Conservation (phyloP, 1,140 invertebrate genomes). For the Drosophila kurseongensis region DNA sequence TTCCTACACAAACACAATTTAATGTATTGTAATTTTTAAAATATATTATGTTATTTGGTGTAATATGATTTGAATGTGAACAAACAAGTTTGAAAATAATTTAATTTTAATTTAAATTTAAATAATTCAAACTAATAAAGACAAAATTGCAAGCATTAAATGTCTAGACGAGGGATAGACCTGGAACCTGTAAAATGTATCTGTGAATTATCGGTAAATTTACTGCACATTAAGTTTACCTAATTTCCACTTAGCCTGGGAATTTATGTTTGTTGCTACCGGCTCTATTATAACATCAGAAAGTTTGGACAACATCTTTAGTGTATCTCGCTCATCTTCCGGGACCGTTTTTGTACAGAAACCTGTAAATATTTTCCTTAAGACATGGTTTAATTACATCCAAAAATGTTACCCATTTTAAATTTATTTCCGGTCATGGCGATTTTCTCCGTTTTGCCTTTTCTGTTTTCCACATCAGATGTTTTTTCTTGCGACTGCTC, state of each 20-base stretch:
- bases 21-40: too few relatives aligned
- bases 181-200: not conserved
- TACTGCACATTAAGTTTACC: not conserved
- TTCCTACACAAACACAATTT: too few relatives aligned
- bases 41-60: too few relatives aligned
- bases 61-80: too few relatives aligned
- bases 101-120: too few relatives aligned
- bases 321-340: not conserved
- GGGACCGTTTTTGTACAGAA: not conserved
- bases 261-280: not conserved
- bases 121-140: too few relatives aligned
- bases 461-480: not conserved
- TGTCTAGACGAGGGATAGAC: not conserved
- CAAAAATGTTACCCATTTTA: not conserved
- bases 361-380: not conserved
- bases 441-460: not conserved
- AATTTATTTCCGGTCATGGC: not conserved
- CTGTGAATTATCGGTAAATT: not conserved
- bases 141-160: not conserved
- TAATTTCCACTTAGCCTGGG: slow-evolving; percentile 1
- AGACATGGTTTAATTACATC: too few relatives aligned
- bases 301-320: not conserved
- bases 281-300: not conserved
- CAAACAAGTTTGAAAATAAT: too few relatives aligned
- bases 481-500: not conserved